Evolutionary conservation across 2,888 invertebrate genomes (phyloP).

Genomic region (Watsonalla binaria): DNA sequence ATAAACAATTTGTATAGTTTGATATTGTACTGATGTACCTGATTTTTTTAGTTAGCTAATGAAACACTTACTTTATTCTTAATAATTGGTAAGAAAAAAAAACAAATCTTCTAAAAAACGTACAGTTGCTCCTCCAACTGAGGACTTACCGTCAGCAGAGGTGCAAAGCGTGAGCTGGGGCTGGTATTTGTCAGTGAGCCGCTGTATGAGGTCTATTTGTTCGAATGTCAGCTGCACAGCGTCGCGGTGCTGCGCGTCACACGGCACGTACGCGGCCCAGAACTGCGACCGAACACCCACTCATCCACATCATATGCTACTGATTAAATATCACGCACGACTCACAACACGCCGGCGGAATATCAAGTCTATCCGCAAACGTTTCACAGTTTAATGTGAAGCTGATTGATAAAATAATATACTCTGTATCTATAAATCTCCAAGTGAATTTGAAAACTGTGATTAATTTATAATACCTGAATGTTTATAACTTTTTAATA

Average conservation of each 20-base stretch:
- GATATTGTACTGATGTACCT: no score
- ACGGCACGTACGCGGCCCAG: slow-evolving; percentile 92
- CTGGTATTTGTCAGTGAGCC: slow-evolving; percentile 88
- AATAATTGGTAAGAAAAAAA: no score
- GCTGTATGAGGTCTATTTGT: slow-evolving; percentile 91
- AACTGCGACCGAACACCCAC: slow-evolving; percentile 77
- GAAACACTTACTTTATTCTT: no score
- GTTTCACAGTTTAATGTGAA: slow-evolving; percentile 7
- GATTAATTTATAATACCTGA: no score
- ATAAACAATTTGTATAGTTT: no score
- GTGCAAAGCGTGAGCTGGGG: slow-evolving; percentile 88
- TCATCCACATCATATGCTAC: slow-evolving; percentile 22
- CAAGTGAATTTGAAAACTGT: background rate
- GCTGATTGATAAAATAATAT: background rate
- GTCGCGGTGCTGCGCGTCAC: slow-evolving; percentile 89
- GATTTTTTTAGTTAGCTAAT: no score
- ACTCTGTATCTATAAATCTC: background rate
- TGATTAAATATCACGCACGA: slow-evolving; percentile 32
- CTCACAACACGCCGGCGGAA: slow-evolving; percentile 34
- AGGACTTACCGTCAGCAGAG: slow-evolving; percentile 83
- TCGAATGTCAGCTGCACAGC: slow-evolving; percentile 91
- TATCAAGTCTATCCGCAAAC: slow-evolving; percentile 4
- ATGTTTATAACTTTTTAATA: no score
- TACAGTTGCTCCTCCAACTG: no score
- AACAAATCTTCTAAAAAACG: no score